Evolutionary conservation across 1,140 invertebrate genomes (phyloP), one percentile per base, ranked within the genome.

Genomic region (Pseudoatta argentina): DNA sequence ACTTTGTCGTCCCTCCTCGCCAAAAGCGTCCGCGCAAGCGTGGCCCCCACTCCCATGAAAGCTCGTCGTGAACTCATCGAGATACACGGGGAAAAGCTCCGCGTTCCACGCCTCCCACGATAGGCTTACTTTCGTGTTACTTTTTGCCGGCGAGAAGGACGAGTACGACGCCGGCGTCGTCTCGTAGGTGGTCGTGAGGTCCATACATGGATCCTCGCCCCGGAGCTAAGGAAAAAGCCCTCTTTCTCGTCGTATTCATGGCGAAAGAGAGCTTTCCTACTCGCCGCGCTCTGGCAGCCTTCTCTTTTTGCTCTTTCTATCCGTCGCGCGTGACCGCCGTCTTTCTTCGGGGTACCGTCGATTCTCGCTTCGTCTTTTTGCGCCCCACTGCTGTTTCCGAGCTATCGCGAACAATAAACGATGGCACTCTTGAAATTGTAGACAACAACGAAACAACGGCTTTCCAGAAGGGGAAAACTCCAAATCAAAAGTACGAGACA

Each of bases 61-160:
- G 86, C 90, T 87, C 86, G 75, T 67, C 63, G 83, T 86, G 63
- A 85, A 86, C 67, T 78, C 61, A 69, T 63, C 86, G 78, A 88
- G 85, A 88, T 77, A 87, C 90, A 86, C 77, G 59, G 78, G 83
- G 82, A 88, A 88, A 92, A 91, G 91, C 92, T 92, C 91, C 92
- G 67, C 90, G 91, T 92, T 94, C 93, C 93, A 94, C 93, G 93
- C 93, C 93, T 94, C 92, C 93, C 87, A 87, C 89, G 89, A 91
- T 92, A 93, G 92, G 93, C 92, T 94, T 93, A 92, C 91, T 93
- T 93, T 92, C 86, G 71, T 76, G 59, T 81, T 92, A 91, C 87
- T 93, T 92, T 92, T 91, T 89, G 85, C 78, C 85, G 75, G 57
- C 63, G 86, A 89, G 59, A 18, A 77, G 85, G 86, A 75, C 82